Evolutionary conservation across 2,888 invertebrate genomes (phyloP), one percentile per base, ranked within the genome.

Genomic region (Ptychoptera albimana): DNA sequence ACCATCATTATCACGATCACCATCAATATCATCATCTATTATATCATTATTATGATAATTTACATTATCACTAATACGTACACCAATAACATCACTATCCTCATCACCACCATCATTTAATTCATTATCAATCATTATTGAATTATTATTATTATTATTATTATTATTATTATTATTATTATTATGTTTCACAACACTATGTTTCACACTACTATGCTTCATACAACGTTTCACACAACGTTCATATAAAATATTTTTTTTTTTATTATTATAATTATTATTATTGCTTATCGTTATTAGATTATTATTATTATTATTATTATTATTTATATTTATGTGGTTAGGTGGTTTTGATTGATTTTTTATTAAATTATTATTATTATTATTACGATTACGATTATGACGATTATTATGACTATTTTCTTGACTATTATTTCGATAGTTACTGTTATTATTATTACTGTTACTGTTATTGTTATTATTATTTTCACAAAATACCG

Each of bases 61-160:
- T 36, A 39, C 29, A 29, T 45, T 42, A 38, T 48, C 43, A 31
- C 45, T 46, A 43, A 50, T 47, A 47, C 51, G 46, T 45, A 46
- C 47, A 45, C 49, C 35, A 36, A 14, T 10, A 44, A 34, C 34
- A 39, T 14, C 34, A 39, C 15, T 39, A 16, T 37, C 43, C n/a
- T 30, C 43, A 16, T 37, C 36, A 36, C 12, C 16, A 16, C 13
- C 12, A 36, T 37, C 29, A n/a, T 43, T 29, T 14, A n/a, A 15
- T 9, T 43, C 36, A 43, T 43, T n/a, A 11, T 16, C 23, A n/a
- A n/a, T n/a, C 23, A 42, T 49, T 45, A 16, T 41, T 30, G 14
- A 37, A 38, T 37, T 39, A 35, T 32, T 41, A 34, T 15, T 40
- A 42, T 36, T 38, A 16, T 38, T 39, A 34, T 43, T 43, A 35